Conservation (phyloP, 2,113 vertebrate species). For the Leptocoma aspasia region DNA sequence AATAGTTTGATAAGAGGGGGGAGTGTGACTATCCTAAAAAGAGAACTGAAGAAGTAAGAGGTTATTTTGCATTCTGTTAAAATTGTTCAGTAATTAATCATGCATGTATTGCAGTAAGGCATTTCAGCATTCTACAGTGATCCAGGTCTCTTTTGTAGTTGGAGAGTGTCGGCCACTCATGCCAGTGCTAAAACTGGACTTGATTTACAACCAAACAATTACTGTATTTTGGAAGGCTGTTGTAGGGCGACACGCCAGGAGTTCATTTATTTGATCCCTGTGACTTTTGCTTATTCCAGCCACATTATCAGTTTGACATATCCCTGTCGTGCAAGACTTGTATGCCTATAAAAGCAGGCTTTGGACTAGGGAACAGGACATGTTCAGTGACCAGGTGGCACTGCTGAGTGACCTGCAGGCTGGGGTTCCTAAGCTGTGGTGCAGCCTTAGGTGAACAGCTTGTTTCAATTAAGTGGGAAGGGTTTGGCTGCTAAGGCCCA, state of each 20-base stretch:
- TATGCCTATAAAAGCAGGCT: not conserved
- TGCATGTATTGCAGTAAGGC: not conserved
- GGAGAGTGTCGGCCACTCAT: not conserved
- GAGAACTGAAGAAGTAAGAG: not conserved
- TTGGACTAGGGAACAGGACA: not conserved
- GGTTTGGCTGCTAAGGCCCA: not conserved
- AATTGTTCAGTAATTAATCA: not conserved
- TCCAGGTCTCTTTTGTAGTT: not conserved
- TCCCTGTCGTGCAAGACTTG: not conserved
- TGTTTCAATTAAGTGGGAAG: not conserved
- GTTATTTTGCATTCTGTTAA: not conserved
- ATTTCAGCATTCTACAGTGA: not conserved
- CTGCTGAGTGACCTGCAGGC: not conserved
- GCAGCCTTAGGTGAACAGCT: not conserved
- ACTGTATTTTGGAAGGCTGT: not conserved
- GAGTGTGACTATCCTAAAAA: not conserved
- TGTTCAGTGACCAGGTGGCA: not conserved
- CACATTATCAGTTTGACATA: not conserved
- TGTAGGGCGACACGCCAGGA: not conserved
- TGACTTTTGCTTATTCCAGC: not conserved
- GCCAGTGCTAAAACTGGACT: not conserved
- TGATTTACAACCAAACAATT: not conserved
- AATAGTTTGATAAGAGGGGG: not conserved
- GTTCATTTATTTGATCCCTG: not conserved
- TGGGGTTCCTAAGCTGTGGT: not conserved